Conservation (phyloP, 2,888 invertebrate species). For the Tupiocoris notatus region DNA sequence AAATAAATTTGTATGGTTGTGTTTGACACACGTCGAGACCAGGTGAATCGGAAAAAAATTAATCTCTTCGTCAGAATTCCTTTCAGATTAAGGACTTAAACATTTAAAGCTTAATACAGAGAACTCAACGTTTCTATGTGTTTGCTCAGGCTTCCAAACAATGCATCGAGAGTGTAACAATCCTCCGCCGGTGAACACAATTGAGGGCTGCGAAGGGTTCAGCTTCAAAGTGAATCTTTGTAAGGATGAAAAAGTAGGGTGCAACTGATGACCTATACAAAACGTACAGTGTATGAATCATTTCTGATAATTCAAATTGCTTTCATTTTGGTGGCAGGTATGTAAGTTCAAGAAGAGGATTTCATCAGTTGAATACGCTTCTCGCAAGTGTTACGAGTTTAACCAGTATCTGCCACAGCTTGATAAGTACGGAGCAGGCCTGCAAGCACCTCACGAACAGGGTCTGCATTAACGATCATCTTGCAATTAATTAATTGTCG, state of each 20-base stretch:
- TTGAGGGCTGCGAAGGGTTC: slow-evolving; percentile 63
- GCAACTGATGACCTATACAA: not conserved
- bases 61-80: no score
- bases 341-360: slow-evolving; percentile 57
- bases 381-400: slow-evolving; percentile 65
- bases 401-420: slow-evolving; percentile 62
- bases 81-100: no score
- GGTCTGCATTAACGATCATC: slow-evolving; percentile 57
- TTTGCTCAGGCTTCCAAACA: slow-evolving; percentile 55
- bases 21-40: no score
- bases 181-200: slow-evolving; percentile 56
- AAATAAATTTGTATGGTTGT: no score
- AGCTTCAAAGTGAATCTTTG: slow-evolving; percentile 67
- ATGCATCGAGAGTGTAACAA: slow-evolving; percentile 62
- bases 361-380: slow-evolving; percentile 60
- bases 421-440: slow-evolving; percentile 66
- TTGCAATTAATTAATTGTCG: not conserved
- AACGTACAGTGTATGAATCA: not conserved
- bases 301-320: not conserved
- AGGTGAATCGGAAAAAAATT: no score
- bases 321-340: slow-evolving; percentile 51
- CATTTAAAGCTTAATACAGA: no score
- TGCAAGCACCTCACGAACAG: slow-evolving; percentile 72
- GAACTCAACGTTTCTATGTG: no score
- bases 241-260: slow-evolving; percentile 62